phyloP scores from a whole-genome alignment of 2,888 invertebrate species.

The Diarsia dahlii region DNA sequence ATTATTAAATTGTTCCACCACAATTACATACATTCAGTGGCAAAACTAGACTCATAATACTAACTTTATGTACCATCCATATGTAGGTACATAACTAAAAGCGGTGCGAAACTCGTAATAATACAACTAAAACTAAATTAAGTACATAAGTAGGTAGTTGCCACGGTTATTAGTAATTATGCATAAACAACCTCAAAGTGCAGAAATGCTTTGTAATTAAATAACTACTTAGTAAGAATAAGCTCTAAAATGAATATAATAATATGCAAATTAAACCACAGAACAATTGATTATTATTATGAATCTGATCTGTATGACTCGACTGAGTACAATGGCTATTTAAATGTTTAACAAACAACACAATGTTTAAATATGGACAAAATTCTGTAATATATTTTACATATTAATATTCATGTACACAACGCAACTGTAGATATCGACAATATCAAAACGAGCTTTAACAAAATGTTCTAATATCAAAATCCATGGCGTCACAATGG shows the following conservation, averaged over 20 bases:
- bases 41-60: constrained; percentile 42
- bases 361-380: constrained; percentile 1
- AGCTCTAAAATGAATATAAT: constrained; percentile 38
- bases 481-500: constrained; percentile 50
- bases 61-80: constrained; percentile 34
- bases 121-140: constrained; percentile 53
- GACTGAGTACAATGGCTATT: constrained; percentile 28
- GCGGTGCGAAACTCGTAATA: constrained; percentile 42
- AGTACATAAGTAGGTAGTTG: constrained; percentile 64
- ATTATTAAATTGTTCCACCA: constrained; percentile 49
- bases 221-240: constrained; percentile 31
- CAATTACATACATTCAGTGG: constrained; percentile 28
- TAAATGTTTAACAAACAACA: constrained; percentile 20
- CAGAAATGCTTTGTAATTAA: constrained; percentile 48
- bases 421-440: constrained; percentile 38
- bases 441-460: constrained; percentile 53
- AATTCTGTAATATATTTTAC: constrained; percentile 48
- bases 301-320: constrained; percentile 4
- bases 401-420: constrained; percentile 43
- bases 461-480: constrained; percentile 61
- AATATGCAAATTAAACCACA: constrained; percentile 42
- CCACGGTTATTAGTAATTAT: constrained; percentile 43
- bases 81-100: constrained; percentile 45
- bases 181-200: constrained; percentile 51
- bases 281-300: constrained; percentile 24